Base-by-base conservation (phyloP, 2,797 vertebrate genomes). In the Nothura maculosa region DNA sequence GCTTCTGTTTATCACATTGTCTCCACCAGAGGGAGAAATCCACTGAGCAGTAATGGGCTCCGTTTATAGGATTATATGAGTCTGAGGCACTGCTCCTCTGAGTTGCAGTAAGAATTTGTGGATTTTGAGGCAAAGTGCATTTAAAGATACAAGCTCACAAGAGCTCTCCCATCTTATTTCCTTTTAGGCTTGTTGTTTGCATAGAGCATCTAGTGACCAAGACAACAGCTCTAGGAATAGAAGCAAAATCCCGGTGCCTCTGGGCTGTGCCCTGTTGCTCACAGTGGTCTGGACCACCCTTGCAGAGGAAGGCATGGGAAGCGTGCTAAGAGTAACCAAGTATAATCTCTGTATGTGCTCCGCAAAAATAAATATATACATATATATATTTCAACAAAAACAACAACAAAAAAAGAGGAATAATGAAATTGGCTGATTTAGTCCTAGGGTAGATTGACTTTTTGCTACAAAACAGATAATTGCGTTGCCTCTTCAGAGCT, bases 1-100 rank as follows among this genome's bases (percentile, higher is more conserved):
- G 58, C 66, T 62, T 78, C 58, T 75, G 43, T 86, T 94, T 79
- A 52, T 76, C 77, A 28, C 36, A 47, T 68, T 61, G 32, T 45
- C 36, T 73, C 80, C 87, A 91, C 69, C 70, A 94, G 92, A 95
- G 84, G 90, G 89, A 92, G 92, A 93, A 89, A 70, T 62, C 75
- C 72, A 55, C 66, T 28, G 50, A 43, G 61, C 15, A 48, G 38
- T 48, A 72, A 68, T 13, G 6, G 50, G 48, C 58, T 24, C 81
- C 89, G 63, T 81, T 94, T 73, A 69, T n/a, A 55, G 63, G 52
- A 69, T 85, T 73, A 38, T 27, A 11, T 36, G 81, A 69, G 83
- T 52, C 34, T 19, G 55, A 86, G 47, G 27, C 66, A 34, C 38
- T 36, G 47, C 15, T 81, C 54, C 77, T 85, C 25, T 21, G 69